A percentile compares a stretch with the other conserved stretches of the same genome.
phyloP scores from a whole-genome alignment of 2,797 vertebrate genomes.

The Hipposideros larvatus region DNA sequence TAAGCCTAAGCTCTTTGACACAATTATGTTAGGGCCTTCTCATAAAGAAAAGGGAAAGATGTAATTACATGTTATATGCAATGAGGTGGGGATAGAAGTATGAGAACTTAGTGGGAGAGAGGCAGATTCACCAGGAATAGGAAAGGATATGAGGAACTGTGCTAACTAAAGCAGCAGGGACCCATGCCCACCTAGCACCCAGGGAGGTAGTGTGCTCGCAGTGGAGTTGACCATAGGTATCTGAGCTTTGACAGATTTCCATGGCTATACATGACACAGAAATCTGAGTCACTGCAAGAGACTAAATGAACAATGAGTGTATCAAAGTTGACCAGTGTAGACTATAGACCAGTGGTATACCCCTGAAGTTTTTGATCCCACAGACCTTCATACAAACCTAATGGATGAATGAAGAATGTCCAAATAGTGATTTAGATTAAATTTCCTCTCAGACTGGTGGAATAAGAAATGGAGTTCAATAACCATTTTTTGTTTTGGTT shows the following conservation, averaged over 20 bases:
- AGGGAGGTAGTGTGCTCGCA: neutral
- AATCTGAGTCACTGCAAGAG: neutral
- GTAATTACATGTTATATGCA: neutral
- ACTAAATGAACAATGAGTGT: neutral
- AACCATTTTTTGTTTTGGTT: neutral
- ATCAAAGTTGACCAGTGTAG: neutral
- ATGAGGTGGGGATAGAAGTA: neutral
- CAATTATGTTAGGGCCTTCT: neutral
- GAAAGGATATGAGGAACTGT: neutral
- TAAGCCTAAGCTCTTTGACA: neutral
- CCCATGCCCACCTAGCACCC: neutral
- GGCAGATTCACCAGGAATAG: neutral
- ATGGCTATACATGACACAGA: neutral
- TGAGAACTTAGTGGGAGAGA: neutral
- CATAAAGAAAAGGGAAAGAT: constrained; percentile 8
- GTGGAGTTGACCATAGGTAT: neutral
- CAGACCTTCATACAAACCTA: neutral
- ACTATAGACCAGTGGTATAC: neutral
- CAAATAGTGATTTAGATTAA: neutral
- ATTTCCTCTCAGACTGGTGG: neutral
- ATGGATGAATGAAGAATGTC: neutral
- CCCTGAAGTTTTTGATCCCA: neutral
- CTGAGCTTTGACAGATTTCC: neutral
- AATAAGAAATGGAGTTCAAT: neutral
- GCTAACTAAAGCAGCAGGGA: neutral